A percentile compares a stretch with the other conserved stretches of the same genome.
Conservation (phyloP, 1,140 invertebrate genomes). For the Holcopasites calliopsidis region DNA sequence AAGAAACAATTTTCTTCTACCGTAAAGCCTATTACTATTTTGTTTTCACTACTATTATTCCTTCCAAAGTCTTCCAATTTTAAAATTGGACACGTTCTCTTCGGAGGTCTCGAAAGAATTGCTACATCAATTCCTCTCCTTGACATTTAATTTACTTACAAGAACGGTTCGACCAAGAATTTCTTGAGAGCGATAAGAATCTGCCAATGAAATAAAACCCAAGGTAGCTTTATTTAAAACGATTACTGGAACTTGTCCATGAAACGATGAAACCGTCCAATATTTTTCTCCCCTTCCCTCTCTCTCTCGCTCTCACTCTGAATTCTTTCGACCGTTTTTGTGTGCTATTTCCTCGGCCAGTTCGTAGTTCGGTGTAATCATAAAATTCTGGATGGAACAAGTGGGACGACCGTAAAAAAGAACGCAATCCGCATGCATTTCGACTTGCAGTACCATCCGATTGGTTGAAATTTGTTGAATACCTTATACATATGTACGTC, state of each 20-base stretch:
- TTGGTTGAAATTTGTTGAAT: slow-evolving; percentile 29
- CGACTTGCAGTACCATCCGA: slow-evolving; percentile 1
- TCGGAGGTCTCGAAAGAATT: no score
- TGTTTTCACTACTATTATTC: no score
- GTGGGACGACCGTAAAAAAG: slow-evolving; percentile 36
- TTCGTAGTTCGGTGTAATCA: slow-evolving; percentile 35
- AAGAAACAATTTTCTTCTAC: not conserved
- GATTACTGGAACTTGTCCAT: not conserved
- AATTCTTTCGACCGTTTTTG: slow-evolving; percentile 17
- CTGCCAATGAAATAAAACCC: not conserved
- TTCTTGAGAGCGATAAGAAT: no score
- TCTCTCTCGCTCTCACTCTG: no score
- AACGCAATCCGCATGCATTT: slow-evolving; percentile 33
- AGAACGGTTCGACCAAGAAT: no score
- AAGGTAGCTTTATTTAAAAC: not conserved
- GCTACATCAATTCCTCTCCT: no score
- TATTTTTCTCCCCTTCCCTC: not conserved
- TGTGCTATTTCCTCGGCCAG: slow-evolving; percentile 42
- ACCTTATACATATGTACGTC: slow-evolving; percentile 22
- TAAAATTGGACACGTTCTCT: no score
- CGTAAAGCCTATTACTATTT: not conserved
- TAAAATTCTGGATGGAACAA: slow-evolving; percentile 47
- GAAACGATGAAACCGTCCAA: not conserved
- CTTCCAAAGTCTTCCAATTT: no score
- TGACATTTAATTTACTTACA: no score